Evolutionary conservation across 64 coral and sea anemone genomes (phyloP), one percentile per base, ranked within the genome.

Genomic region (Orbicella faveolata): DNA sequence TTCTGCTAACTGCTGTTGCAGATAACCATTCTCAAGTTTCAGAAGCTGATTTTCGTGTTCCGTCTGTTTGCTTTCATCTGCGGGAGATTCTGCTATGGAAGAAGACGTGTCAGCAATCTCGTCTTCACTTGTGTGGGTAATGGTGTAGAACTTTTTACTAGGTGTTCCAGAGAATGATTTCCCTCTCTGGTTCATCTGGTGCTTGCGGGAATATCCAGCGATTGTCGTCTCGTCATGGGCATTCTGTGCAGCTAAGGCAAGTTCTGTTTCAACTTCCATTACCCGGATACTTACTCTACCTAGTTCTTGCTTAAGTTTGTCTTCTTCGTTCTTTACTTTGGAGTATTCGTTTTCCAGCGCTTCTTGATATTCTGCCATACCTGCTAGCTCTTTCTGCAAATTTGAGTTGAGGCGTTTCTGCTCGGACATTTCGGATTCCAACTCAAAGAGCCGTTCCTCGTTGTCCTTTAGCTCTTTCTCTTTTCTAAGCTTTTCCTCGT

Each of bases 291-390:
- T 65, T 20, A 77, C 12, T 80, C 35, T 87, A 34, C 23, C 26
- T 48, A 80, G 61, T 30, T 89, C 82, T 78, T 66, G 48, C 33
- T 81, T 87, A 3, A 87, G 73, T 75, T 81, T 90, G 18, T 83
- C 88, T 25, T 64, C 70, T 8, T 88, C 88, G 25, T 39, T 88
- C 33, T 87, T 93, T 19, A 37, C 67, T 77, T 90, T 88, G 13
- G 83, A 74, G 54, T 90, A 91, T 90, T 96, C 95, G 44, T 83
- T 94, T 68, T 90, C 77, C 30, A 97, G 37, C 25, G 92, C 78
- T 61, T 97, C 95, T 18, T 96, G 91, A 75, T 93, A 96, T 78
- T 96, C 91, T 34, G 84, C 52, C 92, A 94, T 94, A 13, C 92
- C 89, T 44, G 73, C 81, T 6, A 94, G 25, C 75, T 97, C 92